Percentiles rank a stretch among this genome's conserved stretches.
Conservation (phyloP, 2,113 vertebrate species). For the Empidonax traillii region DNA sequence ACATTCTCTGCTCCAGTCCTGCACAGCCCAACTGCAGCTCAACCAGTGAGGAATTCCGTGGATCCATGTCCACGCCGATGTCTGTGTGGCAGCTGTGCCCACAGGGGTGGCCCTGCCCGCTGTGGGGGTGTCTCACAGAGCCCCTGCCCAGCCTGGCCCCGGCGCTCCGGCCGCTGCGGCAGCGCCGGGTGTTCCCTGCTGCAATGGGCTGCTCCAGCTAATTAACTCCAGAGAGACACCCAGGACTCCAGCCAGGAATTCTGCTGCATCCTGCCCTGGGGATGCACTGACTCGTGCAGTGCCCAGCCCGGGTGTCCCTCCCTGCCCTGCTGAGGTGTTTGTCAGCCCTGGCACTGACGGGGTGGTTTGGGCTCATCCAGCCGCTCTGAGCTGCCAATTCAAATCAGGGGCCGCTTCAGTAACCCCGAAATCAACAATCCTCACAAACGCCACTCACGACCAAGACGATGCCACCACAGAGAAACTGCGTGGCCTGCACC, state of each 20-base stretch:
- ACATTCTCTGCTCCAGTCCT: neutral
- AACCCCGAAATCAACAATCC: neutral
- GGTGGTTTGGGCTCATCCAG: neutral
- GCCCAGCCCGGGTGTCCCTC: neutral
- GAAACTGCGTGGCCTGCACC: accelerated
- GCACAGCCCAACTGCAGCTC: accelerated
- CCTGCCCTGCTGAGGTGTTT: accelerated
- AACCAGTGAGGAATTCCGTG: accelerated
- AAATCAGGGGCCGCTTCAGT: accelerated
- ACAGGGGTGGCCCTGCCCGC: accelerated
- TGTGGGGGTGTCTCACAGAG: neutral
- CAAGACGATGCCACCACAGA: neutral
- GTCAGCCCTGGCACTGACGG: neutral
- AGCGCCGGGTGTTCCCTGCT: accelerated
- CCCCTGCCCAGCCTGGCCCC: neutral
- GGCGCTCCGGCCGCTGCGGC: neutral
- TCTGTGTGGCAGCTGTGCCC: accelerated
- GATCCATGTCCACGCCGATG: accelerated
- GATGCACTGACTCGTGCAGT: accelerated
- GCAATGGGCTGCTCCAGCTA: neutral
- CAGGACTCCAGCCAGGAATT: neutral
- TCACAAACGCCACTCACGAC: accelerated
- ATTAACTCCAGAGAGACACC: neutral
- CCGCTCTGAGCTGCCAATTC: accelerated
- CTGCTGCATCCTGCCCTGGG: neutral